Evolutionary conservation across 1,140 invertebrate genomes (phyloP).

Genomic region (Drosophila miranda): DNA sequence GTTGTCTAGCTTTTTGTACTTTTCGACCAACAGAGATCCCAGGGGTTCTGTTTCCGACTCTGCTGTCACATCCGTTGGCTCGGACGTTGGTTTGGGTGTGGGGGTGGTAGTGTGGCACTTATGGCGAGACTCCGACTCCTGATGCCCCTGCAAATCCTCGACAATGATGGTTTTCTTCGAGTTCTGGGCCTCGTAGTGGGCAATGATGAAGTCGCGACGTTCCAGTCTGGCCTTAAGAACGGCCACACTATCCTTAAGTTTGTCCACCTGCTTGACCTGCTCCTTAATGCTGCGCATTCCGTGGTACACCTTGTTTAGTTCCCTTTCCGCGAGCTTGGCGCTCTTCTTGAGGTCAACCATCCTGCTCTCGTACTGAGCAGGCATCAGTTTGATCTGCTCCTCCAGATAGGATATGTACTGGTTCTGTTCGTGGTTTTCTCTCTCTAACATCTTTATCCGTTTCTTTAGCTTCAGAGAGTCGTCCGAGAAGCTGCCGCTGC

Average conservation of each 20-base stretch:
- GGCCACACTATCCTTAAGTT: conserved; percentile 14
- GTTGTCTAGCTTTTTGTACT: neutral
- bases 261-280: conserved; percentile 38
- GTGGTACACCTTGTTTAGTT: conserved; percentile 31
- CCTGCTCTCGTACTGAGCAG: conserved; percentile 43
- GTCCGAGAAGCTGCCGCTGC: neutral
- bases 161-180: conserved; percentile 28
- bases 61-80: neutral
- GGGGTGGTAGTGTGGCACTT: no score
- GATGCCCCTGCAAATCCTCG: neutral
- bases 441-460: conserved; percentile 14
- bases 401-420: conserved; percentile 52
- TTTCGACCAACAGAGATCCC: neutral
- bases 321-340: conserved; percentile 35
- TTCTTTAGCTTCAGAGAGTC: neutral
- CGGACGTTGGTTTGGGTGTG: no score
- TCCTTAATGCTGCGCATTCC: conserved; percentile 40
- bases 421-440: conserved; percentile 36
- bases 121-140: neutral
- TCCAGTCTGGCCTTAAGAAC: conserved; percentile 31
- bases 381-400: conserved; percentile 48
- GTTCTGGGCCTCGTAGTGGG: conserved; percentile 48
- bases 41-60: neutral
- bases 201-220: conserved; percentile 46
- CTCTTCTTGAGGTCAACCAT: conserved; percentile 42